A percentile compares a stretch with the other conserved stretches of the same genome.
phyloP scores from a whole-genome alignment of 2,797 vertebrate genomes.

The Vireo griseus region DNA sequence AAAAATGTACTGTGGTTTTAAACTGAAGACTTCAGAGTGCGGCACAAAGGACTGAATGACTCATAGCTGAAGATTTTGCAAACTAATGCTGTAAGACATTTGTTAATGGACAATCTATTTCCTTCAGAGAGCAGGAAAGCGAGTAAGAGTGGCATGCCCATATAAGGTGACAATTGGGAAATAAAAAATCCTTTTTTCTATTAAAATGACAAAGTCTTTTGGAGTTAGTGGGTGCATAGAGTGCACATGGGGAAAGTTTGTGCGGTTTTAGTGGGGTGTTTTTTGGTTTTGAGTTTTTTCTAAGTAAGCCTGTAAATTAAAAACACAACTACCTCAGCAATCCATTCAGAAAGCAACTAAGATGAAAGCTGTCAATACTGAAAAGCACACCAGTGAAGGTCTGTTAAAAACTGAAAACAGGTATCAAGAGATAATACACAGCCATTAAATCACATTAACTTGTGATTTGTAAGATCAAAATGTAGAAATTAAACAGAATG shows the following conservation, averaged over 20 bases:
- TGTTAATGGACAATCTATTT: conserved; percentile 52
- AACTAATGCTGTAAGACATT: conserved; percentile 14
- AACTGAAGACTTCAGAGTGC: not conserved
- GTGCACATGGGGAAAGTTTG: not conserved
- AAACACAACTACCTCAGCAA: not conserved
- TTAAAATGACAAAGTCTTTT: not conserved
- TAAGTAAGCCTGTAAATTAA: not conserved
- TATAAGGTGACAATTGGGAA: not conserved
- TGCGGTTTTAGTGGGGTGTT: fast-evolving
- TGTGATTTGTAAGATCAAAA: not conserved
- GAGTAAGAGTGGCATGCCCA: not conserved
- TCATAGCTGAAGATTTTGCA: conserved; percentile 27
- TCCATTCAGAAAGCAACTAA: not conserved
- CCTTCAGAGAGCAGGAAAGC: conserved; percentile 3
- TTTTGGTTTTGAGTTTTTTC: not conserved
- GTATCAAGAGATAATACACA: not conserved
- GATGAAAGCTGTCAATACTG: not conserved
- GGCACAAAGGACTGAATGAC: conserved; percentile 31
- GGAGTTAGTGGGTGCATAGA: not conserved
- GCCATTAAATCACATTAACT: not conserved
- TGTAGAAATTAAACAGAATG: not conserved
- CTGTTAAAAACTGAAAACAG: not conserved
- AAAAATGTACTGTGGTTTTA: not conserved
- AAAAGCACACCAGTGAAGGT: not conserved
- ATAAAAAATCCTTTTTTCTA: not conserved